Conservation (phyloP, 2,113 vertebrate genomes). For the Oreocharis arfaki region DNA sequence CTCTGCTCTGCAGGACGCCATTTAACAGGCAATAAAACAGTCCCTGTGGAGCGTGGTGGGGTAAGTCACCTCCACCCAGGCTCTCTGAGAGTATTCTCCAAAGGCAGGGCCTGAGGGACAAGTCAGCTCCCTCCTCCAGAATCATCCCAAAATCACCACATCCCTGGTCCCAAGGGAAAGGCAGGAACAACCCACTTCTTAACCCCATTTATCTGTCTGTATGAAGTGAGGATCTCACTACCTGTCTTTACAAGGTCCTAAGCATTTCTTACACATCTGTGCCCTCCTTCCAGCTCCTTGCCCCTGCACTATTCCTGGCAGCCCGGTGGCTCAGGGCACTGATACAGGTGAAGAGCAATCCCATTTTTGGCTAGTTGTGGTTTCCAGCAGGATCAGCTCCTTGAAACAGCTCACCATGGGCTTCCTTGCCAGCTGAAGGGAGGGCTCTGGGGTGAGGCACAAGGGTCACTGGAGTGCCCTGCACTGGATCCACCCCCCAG, state of each 20-base stretch:
- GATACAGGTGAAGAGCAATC: neutral
- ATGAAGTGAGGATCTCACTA: rapidly evolving
- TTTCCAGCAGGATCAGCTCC: neutral
- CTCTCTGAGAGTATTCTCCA: neutral
- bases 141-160: neutral
- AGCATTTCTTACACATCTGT: neutral
- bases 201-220: neutral
- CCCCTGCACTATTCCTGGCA: neutral
- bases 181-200: neutral
- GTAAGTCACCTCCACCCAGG: neutral
- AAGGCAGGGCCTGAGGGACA: neutral
- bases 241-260: rapidly evolving
- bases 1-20: neutral
- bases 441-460: neutral
- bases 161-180: neutral
- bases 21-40: neutral
- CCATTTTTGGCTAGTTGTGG: neutral
- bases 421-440: neutral
- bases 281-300: neutral
- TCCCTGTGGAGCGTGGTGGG: rapidly evolving
- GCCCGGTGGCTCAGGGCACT: neutral
- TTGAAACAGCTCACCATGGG: neutral
- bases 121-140: neutral
- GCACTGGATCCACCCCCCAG: neutral
- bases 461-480: neutral